phyloP scores from a whole-genome alignment of 2,888 invertebrate species.

The Emmelina monodactyla region DNA sequence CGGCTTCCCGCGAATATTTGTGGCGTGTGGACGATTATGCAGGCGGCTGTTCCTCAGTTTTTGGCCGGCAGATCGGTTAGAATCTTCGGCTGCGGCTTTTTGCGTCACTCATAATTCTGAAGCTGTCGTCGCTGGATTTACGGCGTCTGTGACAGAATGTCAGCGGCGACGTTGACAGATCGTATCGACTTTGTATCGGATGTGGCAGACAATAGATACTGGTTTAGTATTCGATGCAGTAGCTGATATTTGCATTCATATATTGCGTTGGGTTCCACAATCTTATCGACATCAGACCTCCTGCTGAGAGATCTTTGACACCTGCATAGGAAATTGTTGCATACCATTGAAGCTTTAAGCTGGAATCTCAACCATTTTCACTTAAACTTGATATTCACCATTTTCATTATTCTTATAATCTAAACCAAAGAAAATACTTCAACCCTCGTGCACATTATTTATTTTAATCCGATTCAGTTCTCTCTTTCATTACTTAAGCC shows the following conservation, averaged over 20 bases:
- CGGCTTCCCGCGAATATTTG: slow-evolving; percentile 31
- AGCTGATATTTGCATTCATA: slow-evolving; percentile 27
- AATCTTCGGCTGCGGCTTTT: not conserved
- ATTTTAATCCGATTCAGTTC: too few species aligned
- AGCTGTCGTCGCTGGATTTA: slow-evolving; percentile 8
- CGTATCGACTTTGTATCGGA: slow-evolving; percentile 10
- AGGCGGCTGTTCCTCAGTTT: slow-evolving; percentile 21
- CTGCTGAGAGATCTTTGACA: too few species aligned
- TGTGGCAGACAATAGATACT: slow-evolving; percentile 16
- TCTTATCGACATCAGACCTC: too few species aligned
- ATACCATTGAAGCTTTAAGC: too few species aligned
- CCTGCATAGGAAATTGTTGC: too few species aligned
- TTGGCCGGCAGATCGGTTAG: not conserved
- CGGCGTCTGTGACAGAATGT: slow-evolving; percentile 5
- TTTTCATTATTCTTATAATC: too few species aligned
- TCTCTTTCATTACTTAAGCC: too few species aligned
- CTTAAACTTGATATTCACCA: too few species aligned
- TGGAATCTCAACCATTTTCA: too few species aligned
- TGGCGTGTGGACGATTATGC: slow-evolving; percentile 44
- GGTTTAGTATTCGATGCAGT: slow-evolving; percentile 21
- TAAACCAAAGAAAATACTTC: too few species aligned
- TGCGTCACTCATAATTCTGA: slow-evolving; percentile 1
- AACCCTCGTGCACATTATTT: too few species aligned
- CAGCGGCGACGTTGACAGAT: slow-evolving; percentile 2
- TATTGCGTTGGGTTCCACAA: too few species aligned